These are phyloP conservation scores for Propithecus deckenii DNA, from an alignment of 2,797 vertebrate species.

Conservation along the genomic window DNA sequence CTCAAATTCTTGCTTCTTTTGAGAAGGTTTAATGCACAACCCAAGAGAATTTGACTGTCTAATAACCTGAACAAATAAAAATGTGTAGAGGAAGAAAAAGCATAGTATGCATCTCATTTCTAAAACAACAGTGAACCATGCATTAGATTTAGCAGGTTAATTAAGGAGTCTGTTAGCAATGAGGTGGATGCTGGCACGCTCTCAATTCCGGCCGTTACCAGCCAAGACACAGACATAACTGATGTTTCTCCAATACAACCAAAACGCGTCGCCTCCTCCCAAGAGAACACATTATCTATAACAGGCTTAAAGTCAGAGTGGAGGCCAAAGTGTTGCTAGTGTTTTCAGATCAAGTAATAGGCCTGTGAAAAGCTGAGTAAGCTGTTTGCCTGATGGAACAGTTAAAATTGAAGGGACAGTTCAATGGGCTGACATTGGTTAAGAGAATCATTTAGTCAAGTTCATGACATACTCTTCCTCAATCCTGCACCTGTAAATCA, in stretches of 20 bases:
- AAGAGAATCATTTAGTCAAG: conserved; percentile 62
- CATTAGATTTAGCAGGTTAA: conserved; percentile 67
- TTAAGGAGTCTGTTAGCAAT: conserved; percentile 58
- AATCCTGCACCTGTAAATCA: conserved; percentile 44
- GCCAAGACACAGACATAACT: conserved; percentile 57
- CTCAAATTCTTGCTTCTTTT: conserved; percentile 31
- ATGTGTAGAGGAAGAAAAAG: conserved; percentile 6
- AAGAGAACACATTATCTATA: conserved; percentile 56
- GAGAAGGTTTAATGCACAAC: conserved; percentile 6
- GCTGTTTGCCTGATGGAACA: conserved; percentile 49
- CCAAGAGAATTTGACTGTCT: conserved; percentile 2
- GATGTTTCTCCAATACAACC: conserved; percentile 67
- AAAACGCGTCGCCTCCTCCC: conserved; percentile 49
- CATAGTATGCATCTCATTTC: not conserved
- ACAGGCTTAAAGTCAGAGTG: conserved; percentile 60
- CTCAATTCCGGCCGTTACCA: conserved; percentile 34
- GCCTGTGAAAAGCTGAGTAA: conserved; percentile 60
- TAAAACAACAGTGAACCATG: not conserved
- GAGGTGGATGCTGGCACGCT: conserved; percentile 19
- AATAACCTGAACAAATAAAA: conserved; percentile 44
- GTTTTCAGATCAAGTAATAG: conserved; percentile 63
- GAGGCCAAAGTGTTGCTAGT: conserved; percentile 28
- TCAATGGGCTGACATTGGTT: conserved; percentile 32
- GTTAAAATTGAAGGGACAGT: conserved; percentile 52
- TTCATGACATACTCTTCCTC: conserved; percentile 47